Evolutionary conservation across 2,113 vertebrate genomes (phyloP), one percentile per base, ranked within the genome.

Genomic region (Pomatostomus ruficeps): DNA sequence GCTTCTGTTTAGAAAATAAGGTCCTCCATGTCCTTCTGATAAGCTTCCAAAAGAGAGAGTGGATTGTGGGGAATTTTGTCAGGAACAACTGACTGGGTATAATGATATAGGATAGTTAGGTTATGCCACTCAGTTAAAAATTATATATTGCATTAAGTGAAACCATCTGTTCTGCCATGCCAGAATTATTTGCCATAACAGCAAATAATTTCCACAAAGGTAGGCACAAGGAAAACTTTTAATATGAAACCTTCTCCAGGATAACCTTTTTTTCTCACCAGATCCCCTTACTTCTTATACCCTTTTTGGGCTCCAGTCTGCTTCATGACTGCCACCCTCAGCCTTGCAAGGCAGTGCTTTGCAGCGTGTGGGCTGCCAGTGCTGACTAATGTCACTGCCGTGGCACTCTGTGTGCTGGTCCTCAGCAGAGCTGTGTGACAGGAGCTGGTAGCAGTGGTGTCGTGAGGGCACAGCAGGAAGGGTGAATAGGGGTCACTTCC

Each of bases 381-480:
- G 10, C 46, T 31, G 51, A 36, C 80, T 38, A 13, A 13, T 42
- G 31, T 10, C 15, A 0, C 26, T n/a, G 15, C 59, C 33, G 12
- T 16, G 2, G 43, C 43, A 10, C 12, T 1, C 49, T 14, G 49
- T 0, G 1, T 1, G 40, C 25, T 5, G 10, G 17, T 4, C 65
- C 84, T 58, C 58, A 24, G 78, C 46, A 78, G n/a, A 61, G 54
- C 59, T 4, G 26, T 1, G 0, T 6, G 76, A 23, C 59, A 45
- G 73, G 1, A 49, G 59, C 62, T 1, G 4, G 3, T 42, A 66
- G 76, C 79, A 17, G 68, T 0, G 19, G 20, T 14, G 86, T 8
- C 43, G 66, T 2, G 26, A 43, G 51, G 24, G 49, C 51, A 12
- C 70, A 28, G 55, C 58, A 52, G 77, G 25, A 57, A 74, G 43